Evolutionary conservation across 2,797 vertebrate species (phyloP).

Genomic region (Poecilia velifera): DNA sequence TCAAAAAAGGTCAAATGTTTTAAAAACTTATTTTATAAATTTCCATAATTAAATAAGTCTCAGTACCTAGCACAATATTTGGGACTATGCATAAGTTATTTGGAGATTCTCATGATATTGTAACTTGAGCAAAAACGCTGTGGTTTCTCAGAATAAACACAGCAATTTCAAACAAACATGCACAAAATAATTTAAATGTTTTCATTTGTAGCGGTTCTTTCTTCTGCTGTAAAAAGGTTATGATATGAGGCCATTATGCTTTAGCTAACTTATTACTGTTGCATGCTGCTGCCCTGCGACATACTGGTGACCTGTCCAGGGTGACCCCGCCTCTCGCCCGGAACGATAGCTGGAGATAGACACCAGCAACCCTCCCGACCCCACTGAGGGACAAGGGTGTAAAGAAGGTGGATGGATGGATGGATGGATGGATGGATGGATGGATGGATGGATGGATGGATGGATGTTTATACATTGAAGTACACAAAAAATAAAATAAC

Average conservation of each 20-base stretch:
- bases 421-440: too few species aligned
- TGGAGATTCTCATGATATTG: not conserved
- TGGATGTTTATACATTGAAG: not conserved
- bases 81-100: not conserved
- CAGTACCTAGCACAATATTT: not conserved
- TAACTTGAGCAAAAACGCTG: not conserved
- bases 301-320: too few species aligned
- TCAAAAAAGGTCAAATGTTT: not conserved
- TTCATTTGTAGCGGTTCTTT: not conserved
- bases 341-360: too few species aligned
- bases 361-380: too few species aligned
- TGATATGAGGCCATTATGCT: not conserved
- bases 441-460: too few species aligned
- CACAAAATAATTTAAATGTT: not conserved
- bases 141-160: not conserved
- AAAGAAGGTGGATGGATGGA: too few species aligned
- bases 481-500: not conserved
- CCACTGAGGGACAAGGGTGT: too few species aligned
- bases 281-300: not conserved
- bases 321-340: too few species aligned
- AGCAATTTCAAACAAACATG: too few species aligned
- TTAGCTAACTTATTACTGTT: not conserved
- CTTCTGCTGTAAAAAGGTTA: not conserved
- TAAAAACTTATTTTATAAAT: not conserved
- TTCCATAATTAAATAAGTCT: not conserved